A percentile compares a stretch with the other conserved stretches of the same genome.
These are phyloP conservation scores for Meles meles DNA, from an alignment of 2,113 vertebrate species.

Conservation along the genomic window DNA sequence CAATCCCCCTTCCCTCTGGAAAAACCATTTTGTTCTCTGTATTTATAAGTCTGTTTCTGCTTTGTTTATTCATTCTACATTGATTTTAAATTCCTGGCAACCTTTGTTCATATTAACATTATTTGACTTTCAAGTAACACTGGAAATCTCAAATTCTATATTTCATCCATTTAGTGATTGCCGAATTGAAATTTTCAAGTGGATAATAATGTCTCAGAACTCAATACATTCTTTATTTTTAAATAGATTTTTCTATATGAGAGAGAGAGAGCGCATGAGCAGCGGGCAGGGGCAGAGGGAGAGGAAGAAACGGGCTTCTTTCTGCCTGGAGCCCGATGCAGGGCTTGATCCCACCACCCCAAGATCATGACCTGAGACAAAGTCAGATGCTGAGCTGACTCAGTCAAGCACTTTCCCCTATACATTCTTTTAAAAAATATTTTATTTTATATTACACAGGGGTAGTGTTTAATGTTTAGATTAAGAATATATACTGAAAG, in stretches of 20 bases:
- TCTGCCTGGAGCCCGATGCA: too few relatives aligned
- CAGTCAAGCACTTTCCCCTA: neutral
- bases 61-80: neutral
- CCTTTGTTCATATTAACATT: neutral
- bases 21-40: neutral
- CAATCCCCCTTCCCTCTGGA: neutral
- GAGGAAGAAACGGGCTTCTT: too few relatives aligned
- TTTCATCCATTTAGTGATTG: neutral
- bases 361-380: too few relatives aligned
- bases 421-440: neutral
- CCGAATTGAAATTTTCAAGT: neutral
- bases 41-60: neutral
- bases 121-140: neutral
- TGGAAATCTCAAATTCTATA: neutral
- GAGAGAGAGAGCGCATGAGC: too few relatives aligned
- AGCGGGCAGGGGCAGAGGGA: too few relatives aligned
- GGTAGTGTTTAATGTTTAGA: neutral
- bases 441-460: neutral
- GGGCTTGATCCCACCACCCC: too few relatives aligned
- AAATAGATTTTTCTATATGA: too few relatives aligned
- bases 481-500: neutral
- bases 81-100: neutral
- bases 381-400: too few relatives aligned
- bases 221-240: neutral
- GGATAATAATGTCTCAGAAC: neutral